Base-by-base conservation (phyloP, 2,888 invertebrate species). In the Drosophila koepferae region DNA sequence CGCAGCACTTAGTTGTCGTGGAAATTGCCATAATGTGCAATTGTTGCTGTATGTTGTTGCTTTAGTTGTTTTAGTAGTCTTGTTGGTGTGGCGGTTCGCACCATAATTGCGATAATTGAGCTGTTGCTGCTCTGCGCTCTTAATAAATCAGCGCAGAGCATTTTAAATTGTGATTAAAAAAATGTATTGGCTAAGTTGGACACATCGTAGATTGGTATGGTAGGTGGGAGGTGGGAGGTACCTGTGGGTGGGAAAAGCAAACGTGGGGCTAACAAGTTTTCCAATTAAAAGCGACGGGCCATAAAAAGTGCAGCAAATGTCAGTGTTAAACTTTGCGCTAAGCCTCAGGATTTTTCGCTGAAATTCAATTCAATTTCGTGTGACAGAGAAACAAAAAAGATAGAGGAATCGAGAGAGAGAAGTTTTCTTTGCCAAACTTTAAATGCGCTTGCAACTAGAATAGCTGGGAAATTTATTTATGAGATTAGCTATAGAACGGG, bases 281-380 rank as follows among this genome's bases (percentile, higher is more conserved):
- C 54, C 81, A 82, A 82, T 82, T 84, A 82, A 86, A 68, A 62
- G 67, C 58, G 58, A 76, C 61, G 55, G 65, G 68, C 61, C 43
- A 66, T 64, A 69, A 58, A 77, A 77, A 55, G 49, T 16, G 43
- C 62, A 76, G 44, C 76, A 63, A 77, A 36, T 68, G 76, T 64
- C 71, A 76, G 58, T 64, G 36, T 34, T 14, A 66, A 67, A 61
- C 48, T 63, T 77, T 77, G 54, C 48, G 20, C 62, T 53, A 70
- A 58, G 60, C 56, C 38, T 59, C 31, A 72, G 62, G 65, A 67
- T 63, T 60, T 55, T 31, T 18, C 12, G 12, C 40, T 53, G 43
- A 75, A 71, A 63, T 72, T 71, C 70, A 70, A 62, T 80, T 81
- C 74, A 70, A 77, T 82, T 82, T 81, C 63, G 6, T 9, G 28